Evolutionary conservation across 2,797 vertebrate species (phyloP), one percentile per base, ranked within the genome.

Genomic region (Dryobates pubescens): DNA sequence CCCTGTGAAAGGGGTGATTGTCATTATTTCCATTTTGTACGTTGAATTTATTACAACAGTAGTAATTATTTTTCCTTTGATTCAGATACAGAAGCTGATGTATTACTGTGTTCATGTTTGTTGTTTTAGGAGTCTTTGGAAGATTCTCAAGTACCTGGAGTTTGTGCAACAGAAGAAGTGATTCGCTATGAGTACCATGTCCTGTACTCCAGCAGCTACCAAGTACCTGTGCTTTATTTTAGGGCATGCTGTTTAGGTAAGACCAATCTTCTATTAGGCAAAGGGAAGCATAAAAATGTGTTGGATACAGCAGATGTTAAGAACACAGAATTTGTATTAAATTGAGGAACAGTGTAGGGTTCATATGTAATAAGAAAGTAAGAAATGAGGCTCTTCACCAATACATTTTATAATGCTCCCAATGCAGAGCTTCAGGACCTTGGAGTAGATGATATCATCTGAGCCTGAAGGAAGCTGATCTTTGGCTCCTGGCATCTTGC

Each of bases 181-280:
- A 93, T 98, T 93, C 97, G 96, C 65, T 98, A 97, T 29, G 99
- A 99, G 82, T 99, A 99, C 91, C 99, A 99, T 69, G 94, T 99
- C 89, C 79, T 99, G 36, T 99, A 98, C 95, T 99, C 99, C 73
- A 98, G 98, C 91, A 99, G 99, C 97, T 99, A 99, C 96, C 97
- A 98, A 69, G 97, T 97, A 38, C 99, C 99, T 3, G 98, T 99
- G 51, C 98, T 99, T 23, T 99, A 99, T 90, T 99, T 99, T 92
- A 98, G 98, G 97, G 98, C 98, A 15, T 98, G 96, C 89, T 98
- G 98, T 70, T 96, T 98, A 95, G 98, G 99, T 99, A 95, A 97
- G 98, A 95, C 56, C 43, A 11, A 11, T 36, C 15, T 9, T 69
- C 32, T 57, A 4, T 77, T 54, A 74, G 81, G 56, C 72, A 91